These are phyloP conservation scores for Drosophila ezoana DNA, from an alignment of 2,888 invertebrate species.

Conservation along the genomic window DNA sequence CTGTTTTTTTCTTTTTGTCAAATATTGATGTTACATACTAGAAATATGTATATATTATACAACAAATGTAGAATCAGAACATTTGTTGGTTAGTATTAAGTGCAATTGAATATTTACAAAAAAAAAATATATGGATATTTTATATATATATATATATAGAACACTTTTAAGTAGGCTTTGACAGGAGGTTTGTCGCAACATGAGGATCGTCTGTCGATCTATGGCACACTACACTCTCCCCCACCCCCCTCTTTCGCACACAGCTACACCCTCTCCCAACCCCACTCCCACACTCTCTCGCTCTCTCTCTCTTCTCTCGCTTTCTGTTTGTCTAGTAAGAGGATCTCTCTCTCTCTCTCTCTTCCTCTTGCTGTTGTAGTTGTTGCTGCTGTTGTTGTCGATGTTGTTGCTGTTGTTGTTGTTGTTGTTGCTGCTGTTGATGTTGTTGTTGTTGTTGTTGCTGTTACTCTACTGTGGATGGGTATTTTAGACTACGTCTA, in stretches of 20 bases:
- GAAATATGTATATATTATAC: slow-evolving; percentile 21
- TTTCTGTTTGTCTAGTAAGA: slow-evolving; percentile 7
- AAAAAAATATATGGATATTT: slow-evolving; percentile 11
- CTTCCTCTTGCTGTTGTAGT: slow-evolving; percentile 5
- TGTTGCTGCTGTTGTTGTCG: slow-evolving; percentile 20
- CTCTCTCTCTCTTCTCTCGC: slow-evolving; percentile 2
- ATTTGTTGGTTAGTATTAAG: slow-evolving; percentile 41
- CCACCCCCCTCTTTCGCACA: slow-evolving; percentile 6
- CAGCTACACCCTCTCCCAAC: slow-evolving; percentile 7
- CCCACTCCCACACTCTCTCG: slow-evolving; percentile 13
- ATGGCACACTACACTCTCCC: slow-evolving; percentile 39
- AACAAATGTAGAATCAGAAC: slow-evolving; percentile 16
- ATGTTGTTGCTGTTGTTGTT: slow-evolving; percentile 17
- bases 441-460: slow-evolving; percentile 19
- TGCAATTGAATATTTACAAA: slow-evolving; percentile 51
- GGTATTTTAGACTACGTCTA: slow-evolving; percentile 75
- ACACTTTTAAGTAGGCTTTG: slow-evolving; percentile 32
- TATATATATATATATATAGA: slow-evolving; percentile 6
- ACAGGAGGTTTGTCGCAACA: slow-evolving; percentile 14
- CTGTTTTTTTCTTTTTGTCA: slow-evolving; percentile 22
- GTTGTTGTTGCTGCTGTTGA: slow-evolving; percentile 21
- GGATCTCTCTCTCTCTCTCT: slow-evolving; percentile 1
- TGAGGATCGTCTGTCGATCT: slow-evolving; percentile 30
- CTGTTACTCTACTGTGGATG: slow-evolving; percentile 65
- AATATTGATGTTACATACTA: slow-evolving; percentile 18